Evolutionary conservation across 1,140 invertebrate genomes (phyloP).

Genomic region (Physella acuta): DNA sequence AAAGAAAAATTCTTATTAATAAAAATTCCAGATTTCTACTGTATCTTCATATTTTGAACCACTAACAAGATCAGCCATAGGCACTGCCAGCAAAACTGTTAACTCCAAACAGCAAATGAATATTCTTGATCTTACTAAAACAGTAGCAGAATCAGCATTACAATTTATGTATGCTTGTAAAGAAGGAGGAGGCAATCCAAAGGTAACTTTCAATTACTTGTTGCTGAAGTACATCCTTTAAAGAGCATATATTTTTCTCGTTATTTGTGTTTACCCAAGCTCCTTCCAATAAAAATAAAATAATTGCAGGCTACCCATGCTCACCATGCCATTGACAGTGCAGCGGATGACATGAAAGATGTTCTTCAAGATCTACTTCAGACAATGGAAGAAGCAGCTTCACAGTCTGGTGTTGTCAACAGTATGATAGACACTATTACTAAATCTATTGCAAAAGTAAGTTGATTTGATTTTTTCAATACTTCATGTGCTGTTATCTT

Average conservation of each 20-base stretch:
- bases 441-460: constrained; percentile 77
- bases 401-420: constrained; percentile 75
- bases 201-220: constrained; percentile 31
- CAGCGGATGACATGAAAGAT: constrained; percentile 74
- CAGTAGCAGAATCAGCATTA: constrained; percentile 85
- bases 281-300: no score
- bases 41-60: constrained; percentile 83
- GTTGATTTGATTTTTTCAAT: not conserved
- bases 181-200: constrained; percentile 64
- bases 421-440: constrained; percentile 89
- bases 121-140: constrained; percentile 89
- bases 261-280: no score
- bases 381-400: constrained; percentile 80
- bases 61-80: constrained; percentile 78
- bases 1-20: no score
- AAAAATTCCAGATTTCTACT: constrained; percentile 62
- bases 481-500: not conserved
- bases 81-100: constrained; percentile 80
- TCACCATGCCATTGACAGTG: constrained; percentile 83
- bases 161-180: constrained; percentile 84
- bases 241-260: not conserved
- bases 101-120: constrained; percentile 87
- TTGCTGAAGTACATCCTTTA: not conserved
- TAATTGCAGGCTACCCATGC: constrained; percentile 73
- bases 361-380: constrained; percentile 80